These are phyloP conservation scores for Gadopsis bispinosus DNA, from an alignment of 2,797 vertebrate species.

Conservation along the genomic window DNA sequence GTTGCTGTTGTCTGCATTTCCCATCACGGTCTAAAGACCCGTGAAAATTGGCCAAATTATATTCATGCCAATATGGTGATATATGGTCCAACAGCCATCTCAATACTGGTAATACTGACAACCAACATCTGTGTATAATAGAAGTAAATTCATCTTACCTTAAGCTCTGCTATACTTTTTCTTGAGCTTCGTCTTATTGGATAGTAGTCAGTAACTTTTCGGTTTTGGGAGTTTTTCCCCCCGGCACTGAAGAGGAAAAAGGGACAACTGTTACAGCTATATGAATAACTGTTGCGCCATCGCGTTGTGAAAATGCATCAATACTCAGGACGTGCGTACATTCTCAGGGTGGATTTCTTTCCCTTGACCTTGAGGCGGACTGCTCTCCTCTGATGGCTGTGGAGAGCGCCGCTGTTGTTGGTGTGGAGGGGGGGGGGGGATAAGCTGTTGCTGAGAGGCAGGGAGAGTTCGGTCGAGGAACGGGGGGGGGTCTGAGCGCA, in stretches of 20 bases:
- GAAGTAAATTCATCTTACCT: conserved; percentile 81
- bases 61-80: not conserved
- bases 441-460: conserved; percentile 50
- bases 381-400: conserved; percentile 76
- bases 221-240: conserved; percentile 87
- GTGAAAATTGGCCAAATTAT: too few species aligned
- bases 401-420: conserved; percentile 62
- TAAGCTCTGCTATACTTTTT: conserved; percentile 92
- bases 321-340: conserved; percentile 78
- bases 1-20: too few species aligned
- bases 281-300: not conserved
- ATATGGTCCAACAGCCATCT: not conserved
- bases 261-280: not conserved
- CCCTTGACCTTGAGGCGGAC: conserved; percentile 82
- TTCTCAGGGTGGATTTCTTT: conserved; percentile 84
- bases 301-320: not conserved
- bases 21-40: too few species aligned
- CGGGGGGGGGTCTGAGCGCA: conserved; percentile 46
- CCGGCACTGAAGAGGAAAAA: conserved; percentile 77
- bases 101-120: not conserved
- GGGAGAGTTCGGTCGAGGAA: conserved; percentile 49
- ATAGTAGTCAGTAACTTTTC: conserved; percentile 96
- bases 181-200: conserved; percentile 94
- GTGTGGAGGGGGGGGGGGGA: conserved; percentile 65
- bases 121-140: not conserved